phyloP scores from a whole-genome alignment of 1,140 invertebrate genomes.

The Tachypleus tridentatus region DNA sequence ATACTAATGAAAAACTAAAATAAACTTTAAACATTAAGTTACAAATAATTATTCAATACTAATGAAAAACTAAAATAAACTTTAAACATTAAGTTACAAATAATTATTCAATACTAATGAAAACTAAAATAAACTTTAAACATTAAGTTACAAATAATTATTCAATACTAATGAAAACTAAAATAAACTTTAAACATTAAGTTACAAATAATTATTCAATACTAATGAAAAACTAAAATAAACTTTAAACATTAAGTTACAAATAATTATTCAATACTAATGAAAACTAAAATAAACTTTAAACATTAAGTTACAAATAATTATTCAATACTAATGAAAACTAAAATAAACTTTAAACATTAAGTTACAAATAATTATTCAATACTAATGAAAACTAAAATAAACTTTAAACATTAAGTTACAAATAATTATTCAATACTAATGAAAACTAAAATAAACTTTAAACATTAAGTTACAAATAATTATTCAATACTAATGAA shows the following conservation, averaged over 20 bases:
- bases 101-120: background rate
- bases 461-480: background rate
- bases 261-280: background rate
- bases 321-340: background rate
- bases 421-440: background rate
- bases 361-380: background rate
- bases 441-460: too few relatives aligned
- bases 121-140: too few relatives aligned
- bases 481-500: background rate
- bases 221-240: too few relatives aligned
- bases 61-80: too few relatives aligned
- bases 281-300: too few relatives aligned
- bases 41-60: background rate
- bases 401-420: background rate
- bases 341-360: background rate
- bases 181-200: background rate
- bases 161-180: background rate
- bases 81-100: background rate
- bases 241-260: background rate
- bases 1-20: too few relatives aligned
- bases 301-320: background rate
- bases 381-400: background rate
- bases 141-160: constrained; percentile 1
- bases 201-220: background rate
- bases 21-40: background rate